Base-by-base conservation (phyloP, 2,888 invertebrate genomes). In the Choreutis nemorana region DNA sequence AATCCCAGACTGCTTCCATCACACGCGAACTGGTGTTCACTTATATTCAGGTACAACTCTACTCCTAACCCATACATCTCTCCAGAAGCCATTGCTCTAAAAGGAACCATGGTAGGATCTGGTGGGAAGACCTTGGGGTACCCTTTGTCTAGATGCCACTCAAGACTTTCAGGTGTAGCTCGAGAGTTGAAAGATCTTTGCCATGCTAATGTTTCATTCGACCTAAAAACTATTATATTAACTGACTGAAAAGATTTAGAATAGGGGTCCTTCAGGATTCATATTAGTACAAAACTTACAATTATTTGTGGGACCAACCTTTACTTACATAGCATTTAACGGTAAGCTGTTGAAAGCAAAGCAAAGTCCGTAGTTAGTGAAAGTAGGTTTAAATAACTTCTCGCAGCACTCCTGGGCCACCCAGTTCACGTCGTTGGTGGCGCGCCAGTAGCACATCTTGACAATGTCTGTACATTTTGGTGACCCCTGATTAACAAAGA, bases 271-370 rank as follows among this genome's bases (percentile, higher is more conserved):
- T n/a, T n/a, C n/a, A n/a, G n/a, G n/a, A n/a, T n/a, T n/a, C n/a
- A n/a, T n/a, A n/a, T n/a, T n/a, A n/a, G n/a, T n/a, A n/a, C n/a
- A 23, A n/a, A 23, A 23, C 11, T 12, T 4, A 8, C 8, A 18
- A 18, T 18, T 18, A 28, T 5, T 10, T n/a, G 6, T 23, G 26
- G 3, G 28, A 22, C 3, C n/a, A n/a, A n/a, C n/a, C n/a, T n/a
- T 13, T 21, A 53, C 66, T 60, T 40, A 73, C 75, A 77, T 67
- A n/a, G 65, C 71, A 42, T 67, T 70, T 11, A 75, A 45, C 0
- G 75, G 75, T 14, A 79, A 41, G 28, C 67, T 66, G 35, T 80
- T 80, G 40, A 80, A 80, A 2, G 70, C 67, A 22, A 60, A 77
- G 32, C 78, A 79, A 2, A 75, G 39, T 1, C 79, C 79, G 18